Evolutionary conservation across 2,113 vertebrate genomes (phyloP).

Genomic region (Brienomyrus longianalis): DNA sequence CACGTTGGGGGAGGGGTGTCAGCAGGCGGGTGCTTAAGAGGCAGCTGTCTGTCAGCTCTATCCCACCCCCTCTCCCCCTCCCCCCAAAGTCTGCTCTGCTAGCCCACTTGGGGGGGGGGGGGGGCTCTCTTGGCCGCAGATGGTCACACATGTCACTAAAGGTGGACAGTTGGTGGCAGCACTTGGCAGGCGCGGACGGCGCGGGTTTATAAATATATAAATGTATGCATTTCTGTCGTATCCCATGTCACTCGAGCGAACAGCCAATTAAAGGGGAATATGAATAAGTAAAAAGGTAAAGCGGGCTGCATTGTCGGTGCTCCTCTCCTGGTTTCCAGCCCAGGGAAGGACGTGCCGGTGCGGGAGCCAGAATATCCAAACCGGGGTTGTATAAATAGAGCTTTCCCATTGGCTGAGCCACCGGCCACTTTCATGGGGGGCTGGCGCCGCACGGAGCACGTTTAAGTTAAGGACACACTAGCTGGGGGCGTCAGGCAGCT

Average conservation of each 20-base stretch:
- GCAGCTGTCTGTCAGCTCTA: slow-evolving; percentile 12
- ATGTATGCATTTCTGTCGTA: slow-evolving; percentile 16
- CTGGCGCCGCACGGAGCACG: background rate
- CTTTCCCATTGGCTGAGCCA: background rate
- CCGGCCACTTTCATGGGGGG: background rate
- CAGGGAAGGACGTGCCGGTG: background rate
- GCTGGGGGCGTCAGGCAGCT: background rate
- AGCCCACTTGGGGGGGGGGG: background rate
- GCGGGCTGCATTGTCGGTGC: background rate
- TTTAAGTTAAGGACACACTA: background rate
- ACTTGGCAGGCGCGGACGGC: slow-evolving; percentile 15
- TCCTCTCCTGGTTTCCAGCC: background rate
- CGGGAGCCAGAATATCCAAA: background rate
- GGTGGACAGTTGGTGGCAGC: slow-evolving; percentile 25
- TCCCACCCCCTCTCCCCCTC: no score
- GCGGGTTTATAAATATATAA: slow-evolving; percentile 18
- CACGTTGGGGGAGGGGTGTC: background rate
- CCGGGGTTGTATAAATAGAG: background rate
- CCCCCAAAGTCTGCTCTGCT: background rate
- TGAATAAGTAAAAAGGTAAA: slow-evolving; percentile 14
- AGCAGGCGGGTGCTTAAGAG: background rate
- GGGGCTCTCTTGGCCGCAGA: slow-evolving; percentile 8
- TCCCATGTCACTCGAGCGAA: slow-evolving; percentile 5
- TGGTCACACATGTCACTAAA: slow-evolving; percentile 24
- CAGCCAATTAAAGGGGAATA: slow-evolving; percentile 17